Base-by-base conservation (phyloP, 2,113 vertebrate genomes). In the Paratilapia polleni region DNA sequence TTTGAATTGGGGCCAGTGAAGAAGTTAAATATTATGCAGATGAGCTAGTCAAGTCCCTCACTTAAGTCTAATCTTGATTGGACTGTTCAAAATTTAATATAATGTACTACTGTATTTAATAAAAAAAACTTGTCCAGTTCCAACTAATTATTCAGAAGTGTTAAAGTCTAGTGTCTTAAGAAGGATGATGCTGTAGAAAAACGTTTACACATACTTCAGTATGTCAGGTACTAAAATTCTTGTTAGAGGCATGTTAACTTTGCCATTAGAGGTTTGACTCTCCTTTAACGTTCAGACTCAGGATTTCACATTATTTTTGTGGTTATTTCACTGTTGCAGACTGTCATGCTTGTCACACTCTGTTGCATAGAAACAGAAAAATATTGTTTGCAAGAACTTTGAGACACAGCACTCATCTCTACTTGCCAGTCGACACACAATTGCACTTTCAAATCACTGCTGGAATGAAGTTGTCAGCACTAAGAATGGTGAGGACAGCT, bases 381-480 rank as follows among this genome's bases (percentile, higher is more conserved):
- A 59, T 24, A 15, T 64, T 74, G 68, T 85, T 77, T 60, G 7
- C 7, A 15, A 54, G 11, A 83, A 81, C 60, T 80, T 76, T 73
- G 73, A 68, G 38, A 73, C 34, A 34, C 26, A n/a, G 38, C 57
- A 10, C 68, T 84, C 61, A 43, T 73, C 68, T 73, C 20, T 47
- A n/a, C 47, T 73, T 47, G 36, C 77, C 57, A 81, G 49, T 78
- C 57, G 54, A 68, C 24, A 47, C 57, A 52, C 78, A 60, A 58
- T 77, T 63, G 47, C 75, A 63, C 81, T 87, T 74, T 82, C 22
- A 75, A 75, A 78, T 87, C 58, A 49, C 59, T 59, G 22, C 26
- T 82, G 73, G 82, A 78, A 80, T 83, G 61, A 82, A 74, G 63
- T 74, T 73, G 75, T 77, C 66, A 41, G 49, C 82, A 73, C 68